A percentile compares a stretch with the other conserved stretches of the same genome.
These are phyloP conservation scores for Monomorium pharaonis DNA, from an alignment of 1,140 invertebrate genomes.

Conservation along the genomic window DNA sequence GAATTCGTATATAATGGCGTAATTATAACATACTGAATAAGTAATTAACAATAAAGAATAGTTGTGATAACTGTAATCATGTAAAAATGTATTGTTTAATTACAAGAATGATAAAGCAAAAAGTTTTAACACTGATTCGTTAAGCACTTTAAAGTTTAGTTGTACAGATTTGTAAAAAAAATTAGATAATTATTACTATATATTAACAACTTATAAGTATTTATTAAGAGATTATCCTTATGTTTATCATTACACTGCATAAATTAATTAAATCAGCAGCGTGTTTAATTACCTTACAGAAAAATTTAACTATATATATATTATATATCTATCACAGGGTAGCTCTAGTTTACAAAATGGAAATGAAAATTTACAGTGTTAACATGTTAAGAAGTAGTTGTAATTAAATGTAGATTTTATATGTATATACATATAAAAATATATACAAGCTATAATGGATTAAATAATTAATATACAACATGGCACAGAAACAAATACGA, in stretches of 20 bases:
- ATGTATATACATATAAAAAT: neutral
- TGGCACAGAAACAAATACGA: constrained; percentile 32
- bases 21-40: neutral
- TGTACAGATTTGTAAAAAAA: constrained; percentile 11
- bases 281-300: neutral
- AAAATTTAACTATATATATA: neutral
- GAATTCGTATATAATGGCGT: neutral
- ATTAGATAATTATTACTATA: neutral
- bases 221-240: neutral
- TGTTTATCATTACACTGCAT: neutral
- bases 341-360: neutral
- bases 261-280: neutral
- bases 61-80: neutral
- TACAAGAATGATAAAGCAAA: neutral
- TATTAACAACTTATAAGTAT: neutral
- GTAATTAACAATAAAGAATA: neutral
- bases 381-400: neutral
- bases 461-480: constrained; percentile 6
- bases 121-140: neutral
- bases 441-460: constrained; percentile 1
- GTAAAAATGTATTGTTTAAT: neutral
- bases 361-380: constrained; percentile 15
- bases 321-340: neutral
- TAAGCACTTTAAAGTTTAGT: neutral
- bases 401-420: constrained; percentile 5